Evolutionary conservation across 2,113 vertebrate species (phyloP).

Genomic region (Passer montanus): DNA sequence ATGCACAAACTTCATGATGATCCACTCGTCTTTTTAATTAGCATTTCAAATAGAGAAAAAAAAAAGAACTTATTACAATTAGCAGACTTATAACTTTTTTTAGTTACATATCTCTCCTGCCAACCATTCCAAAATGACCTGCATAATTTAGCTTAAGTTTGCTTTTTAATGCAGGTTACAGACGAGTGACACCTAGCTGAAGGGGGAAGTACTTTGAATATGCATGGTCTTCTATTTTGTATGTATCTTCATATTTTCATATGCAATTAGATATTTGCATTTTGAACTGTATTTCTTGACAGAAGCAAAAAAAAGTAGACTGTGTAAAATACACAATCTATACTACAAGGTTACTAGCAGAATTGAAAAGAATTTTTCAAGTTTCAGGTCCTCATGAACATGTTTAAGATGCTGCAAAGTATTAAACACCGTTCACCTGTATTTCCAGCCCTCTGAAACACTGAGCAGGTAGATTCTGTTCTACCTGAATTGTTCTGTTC

Average conservation of each 20-base stretch:
- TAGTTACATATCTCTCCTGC: not conserved
- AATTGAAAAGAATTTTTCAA: not conserved
- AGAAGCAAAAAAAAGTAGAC: not conserved
- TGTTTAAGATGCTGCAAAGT: not conserved
- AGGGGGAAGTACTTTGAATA: not conserved
- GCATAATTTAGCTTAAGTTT: not conserved
- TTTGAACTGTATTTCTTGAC: not conserved
- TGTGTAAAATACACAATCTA: not conserved
- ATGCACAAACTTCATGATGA: not conserved
- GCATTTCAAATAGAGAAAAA: not conserved
- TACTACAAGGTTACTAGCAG: not conserved
- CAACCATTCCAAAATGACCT: not conserved
- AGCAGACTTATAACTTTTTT: not conserved
- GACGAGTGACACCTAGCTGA: conserved; percentile 34
- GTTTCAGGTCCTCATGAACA: not conserved
- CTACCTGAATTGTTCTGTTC: not conserved
- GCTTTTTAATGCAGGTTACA: not conserved
- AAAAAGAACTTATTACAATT: not conserved
- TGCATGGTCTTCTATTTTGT: not conserved
- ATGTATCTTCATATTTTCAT: not conserved
- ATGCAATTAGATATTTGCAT: not conserved
- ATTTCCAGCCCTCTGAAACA: not conserved
- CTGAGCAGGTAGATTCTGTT: not conserved
- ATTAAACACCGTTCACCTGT: not conserved
- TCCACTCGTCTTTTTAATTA: not conserved